phyloP scores from a whole-genome alignment of 2,888 invertebrate species.

The Ethmia dodecea region DNA sequence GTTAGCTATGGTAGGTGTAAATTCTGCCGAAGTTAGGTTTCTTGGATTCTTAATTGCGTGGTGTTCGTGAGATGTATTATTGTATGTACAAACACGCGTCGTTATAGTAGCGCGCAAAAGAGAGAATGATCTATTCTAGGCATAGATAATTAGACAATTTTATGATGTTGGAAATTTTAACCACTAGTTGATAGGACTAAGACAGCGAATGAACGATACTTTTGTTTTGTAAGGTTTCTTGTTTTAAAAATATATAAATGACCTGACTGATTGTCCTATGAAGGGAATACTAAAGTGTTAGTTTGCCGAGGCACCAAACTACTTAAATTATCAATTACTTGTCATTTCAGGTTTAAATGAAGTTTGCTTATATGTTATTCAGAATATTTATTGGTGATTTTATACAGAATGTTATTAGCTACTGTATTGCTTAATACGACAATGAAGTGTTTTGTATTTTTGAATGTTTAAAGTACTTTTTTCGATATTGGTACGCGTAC shows the following conservation, averaged over 20 bases:
- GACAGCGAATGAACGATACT: constrained; percentile 31
- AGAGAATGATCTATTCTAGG: constrained; percentile 49
- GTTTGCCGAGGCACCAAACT: constrained; percentile 36
- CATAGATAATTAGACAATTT: constrained; percentile 50
- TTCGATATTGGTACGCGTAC: no score
- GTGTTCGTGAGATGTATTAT: no score
- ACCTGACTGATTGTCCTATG: constrained; percentile 14
- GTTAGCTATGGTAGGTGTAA: no score
- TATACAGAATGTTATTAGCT: no score
- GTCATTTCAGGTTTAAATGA: neutral
- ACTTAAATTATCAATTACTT: constrained; percentile 32
- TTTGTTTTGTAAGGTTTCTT: constrained; percentile 25
- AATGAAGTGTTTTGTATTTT: no score
- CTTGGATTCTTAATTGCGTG: no score
- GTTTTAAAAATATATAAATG: constrained; percentile 26
- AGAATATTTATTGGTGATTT: no score
- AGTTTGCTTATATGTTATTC: neutral
- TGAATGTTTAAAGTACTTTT: neutral
- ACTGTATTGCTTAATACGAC: no score
- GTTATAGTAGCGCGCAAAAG: constrained; percentile 33
- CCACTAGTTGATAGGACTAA: constrained; percentile 29
- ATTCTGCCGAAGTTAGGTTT: constrained; percentile 34
- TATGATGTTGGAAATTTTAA: constrained; percentile 47
- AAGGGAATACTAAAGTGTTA: no score
- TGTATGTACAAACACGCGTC: neutral